Conservation (phyloP, 2,888 invertebrate species). For the Brachypalpus laphriformis region DNA sequence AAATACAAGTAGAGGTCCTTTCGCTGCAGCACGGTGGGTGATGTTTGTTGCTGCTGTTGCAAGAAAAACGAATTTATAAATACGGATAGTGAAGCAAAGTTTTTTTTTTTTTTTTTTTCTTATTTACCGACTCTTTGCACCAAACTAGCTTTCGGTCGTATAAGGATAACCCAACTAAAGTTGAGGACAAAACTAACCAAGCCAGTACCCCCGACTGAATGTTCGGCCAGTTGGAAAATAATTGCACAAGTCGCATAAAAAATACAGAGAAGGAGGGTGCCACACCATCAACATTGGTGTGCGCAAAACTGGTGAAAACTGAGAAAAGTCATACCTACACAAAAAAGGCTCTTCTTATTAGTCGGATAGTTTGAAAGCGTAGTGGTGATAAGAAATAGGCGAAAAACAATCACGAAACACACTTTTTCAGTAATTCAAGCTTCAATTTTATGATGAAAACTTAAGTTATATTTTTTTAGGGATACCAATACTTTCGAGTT, state of each 20-base stretch:
- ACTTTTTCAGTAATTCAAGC: background rate
- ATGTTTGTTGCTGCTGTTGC: slow-evolving; percentile 44
- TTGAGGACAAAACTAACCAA: slow-evolving; percentile 67
- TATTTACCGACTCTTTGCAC: slow-evolving; percentile 61
- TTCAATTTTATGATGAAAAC: no score
- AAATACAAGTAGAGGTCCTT: no score
- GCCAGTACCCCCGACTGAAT: slow-evolving; percentile 66
- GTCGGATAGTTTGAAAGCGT: background rate
- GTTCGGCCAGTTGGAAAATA: slow-evolving; percentile 66
- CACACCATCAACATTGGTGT: slow-evolving; percentile 10
- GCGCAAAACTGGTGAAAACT: slow-evolving; percentile 29
- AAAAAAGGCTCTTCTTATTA: slow-evolving; percentile 8
- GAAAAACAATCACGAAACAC: background rate
- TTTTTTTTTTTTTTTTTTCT: slow-evolving; percentile 52
- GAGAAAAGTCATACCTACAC: background rate
- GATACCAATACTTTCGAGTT: no score
- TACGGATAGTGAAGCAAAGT: slow-evolving; percentile 64
- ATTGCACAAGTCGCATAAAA: slow-evolving; percentile 48
- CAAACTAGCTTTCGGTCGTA: background rate
- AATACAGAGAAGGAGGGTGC: background rate
- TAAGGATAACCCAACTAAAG: slow-evolving; percentile 63
- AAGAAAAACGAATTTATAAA: slow-evolving; percentile 56
- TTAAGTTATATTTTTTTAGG: no score
- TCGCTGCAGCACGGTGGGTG: background rate
- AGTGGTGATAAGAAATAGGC: background rate